Evolutionary conservation across 2,888 invertebrate species (phyloP), one percentile per base, ranked within the genome.

Genomic region (Belgica antarctica): DNA sequence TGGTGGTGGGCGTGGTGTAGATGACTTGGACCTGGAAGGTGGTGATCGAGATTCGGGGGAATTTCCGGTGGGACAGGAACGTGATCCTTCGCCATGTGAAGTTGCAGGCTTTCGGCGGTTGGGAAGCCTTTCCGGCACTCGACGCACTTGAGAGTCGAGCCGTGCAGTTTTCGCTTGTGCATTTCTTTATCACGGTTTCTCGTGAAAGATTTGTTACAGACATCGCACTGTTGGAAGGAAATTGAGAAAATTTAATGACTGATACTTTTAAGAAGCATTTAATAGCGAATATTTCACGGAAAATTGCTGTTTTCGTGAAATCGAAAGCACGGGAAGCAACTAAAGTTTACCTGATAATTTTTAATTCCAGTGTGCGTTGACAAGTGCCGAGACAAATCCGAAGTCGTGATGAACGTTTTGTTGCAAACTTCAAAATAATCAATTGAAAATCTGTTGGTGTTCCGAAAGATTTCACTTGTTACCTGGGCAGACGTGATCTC

Each of bases 301-400:
- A n/a, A n/a, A n/a, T n/a, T n/a, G n/a, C n/a, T n/a, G n/a, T n/a
- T n/a, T n/a, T n/a, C n/a, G n/a, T 34, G 34, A 34, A 34, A 12
- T n/a, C 34, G 7, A 34, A 12, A 34, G 12, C 34, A 34, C 12
- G 7, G 7, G 34, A 34, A 34, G 7, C 12, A 34, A 12, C 34
- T 34, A 7, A 34, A 34, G 34, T 12, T n/a, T 46, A 46, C 46
- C 46, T 46, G 84, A 73, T 83, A 83, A 73, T 83, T 84, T 74
- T 82, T 85, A 0, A 83, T 76, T 1, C 83, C 83, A 24, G 84
- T 82, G 71, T 86, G 86, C 41, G 83, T 85, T 46, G 79, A 80
- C 82, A 85, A 83, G 72, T 86, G 86, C 15, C 86, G 81, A 1
- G 85, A 83, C 1, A 86, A 76, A 74, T 86, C 86, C 62, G 85